Evolutionary conservation across 2,888 invertebrate genomes (phyloP).

Genomic region (Deroplatys truncata): DNA sequence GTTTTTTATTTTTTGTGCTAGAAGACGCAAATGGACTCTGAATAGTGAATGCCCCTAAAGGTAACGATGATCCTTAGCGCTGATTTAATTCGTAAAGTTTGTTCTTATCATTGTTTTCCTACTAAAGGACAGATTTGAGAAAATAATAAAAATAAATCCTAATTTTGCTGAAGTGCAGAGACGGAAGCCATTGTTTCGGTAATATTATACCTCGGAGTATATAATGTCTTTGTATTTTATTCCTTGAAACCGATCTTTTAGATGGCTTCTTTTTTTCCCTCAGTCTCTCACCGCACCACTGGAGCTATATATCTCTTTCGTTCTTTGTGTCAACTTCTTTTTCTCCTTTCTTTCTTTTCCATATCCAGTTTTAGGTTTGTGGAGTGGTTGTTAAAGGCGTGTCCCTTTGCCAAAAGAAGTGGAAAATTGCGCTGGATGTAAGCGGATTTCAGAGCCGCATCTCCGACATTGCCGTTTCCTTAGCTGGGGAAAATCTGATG

Average conservation of each 20-base stretch:
- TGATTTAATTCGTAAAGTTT: no score
- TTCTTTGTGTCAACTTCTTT: not conserved
- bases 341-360: not conserved
- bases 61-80: no score
- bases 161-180: not conserved
- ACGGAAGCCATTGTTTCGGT: not conserved
- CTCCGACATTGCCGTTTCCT: not conserved
- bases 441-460: slow-evolving; percentile 19
- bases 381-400: not conserved
- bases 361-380: not conserved
- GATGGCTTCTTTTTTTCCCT: not conserved
- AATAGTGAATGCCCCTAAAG: no score
- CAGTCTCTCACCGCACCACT: not conserved
- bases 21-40: no score
- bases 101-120: no score
- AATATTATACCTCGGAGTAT: not conserved
- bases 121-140: no score
- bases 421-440: slow-evolving; percentile 28
- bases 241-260: not conserved
- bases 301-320: not conserved
- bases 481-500: not conserved
- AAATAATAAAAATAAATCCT: not conserved
- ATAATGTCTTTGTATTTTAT: not conserved
- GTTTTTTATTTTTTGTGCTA: no score
- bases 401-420: slow-evolving; percentile 26